Percentiles rank a stretch among this genome's conserved stretches.
phyloP scores from a whole-genome alignment of 92 coral and sea anemone species.

The Heliopora coerulea region DNA sequence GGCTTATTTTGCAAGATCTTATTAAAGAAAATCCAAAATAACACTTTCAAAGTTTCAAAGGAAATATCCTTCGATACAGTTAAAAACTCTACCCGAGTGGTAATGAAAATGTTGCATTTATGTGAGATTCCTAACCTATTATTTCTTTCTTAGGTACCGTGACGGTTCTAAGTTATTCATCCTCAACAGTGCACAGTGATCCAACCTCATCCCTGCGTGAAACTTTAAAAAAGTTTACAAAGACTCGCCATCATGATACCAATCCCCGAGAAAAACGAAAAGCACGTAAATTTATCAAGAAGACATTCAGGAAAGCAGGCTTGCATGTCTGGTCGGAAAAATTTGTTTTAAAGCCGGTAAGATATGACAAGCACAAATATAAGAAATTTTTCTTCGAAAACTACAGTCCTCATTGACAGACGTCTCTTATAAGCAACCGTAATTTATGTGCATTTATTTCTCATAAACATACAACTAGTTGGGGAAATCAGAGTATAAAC shows the following conservation, averaged over 20 bases:
- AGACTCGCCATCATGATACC: constrained; percentile 37
- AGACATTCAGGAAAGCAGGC: constrained; percentile 58
- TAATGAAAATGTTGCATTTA: no score
- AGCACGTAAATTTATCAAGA: constrained; percentile 66
- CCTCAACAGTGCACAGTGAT: constrained; percentile 16
- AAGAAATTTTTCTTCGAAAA: no score
- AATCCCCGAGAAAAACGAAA: constrained; percentile 53
- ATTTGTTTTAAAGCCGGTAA: constrained; percentile 49
- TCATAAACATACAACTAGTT: no score
- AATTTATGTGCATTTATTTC: no score
- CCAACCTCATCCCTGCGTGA: background rate
- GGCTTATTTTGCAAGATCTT: no score
- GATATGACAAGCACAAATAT: constrained; percentile 41
- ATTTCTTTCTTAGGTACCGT: background rate
- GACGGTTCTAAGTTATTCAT: background rate
- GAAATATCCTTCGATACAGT: no score
- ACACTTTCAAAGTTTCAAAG: no score
- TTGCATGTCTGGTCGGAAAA: constrained; percentile 80
- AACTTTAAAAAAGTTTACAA: constrained; percentile 26
- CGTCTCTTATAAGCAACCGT: background rate
- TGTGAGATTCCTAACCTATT: no score
- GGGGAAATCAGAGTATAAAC: no score
- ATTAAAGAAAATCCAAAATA: no score
- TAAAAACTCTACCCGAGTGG: no score
- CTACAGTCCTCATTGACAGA: background rate